Evolutionary conservation across 2,113 vertebrate species (phyloP).

Genomic region (Scopus umbretta): DNA sequence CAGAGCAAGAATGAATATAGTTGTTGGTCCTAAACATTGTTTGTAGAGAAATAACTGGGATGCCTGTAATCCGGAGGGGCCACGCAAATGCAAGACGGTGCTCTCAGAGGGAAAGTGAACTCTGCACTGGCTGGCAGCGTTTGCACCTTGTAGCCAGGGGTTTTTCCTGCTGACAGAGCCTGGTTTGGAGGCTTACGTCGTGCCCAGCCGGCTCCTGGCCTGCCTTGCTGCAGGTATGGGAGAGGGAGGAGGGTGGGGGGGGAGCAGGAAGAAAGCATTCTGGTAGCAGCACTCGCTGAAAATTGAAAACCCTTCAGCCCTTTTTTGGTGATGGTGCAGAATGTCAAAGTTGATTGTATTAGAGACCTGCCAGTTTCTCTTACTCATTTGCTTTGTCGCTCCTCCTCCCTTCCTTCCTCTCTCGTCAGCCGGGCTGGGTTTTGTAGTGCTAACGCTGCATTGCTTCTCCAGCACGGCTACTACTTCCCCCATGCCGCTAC

Average conservation of each 20-base stretch:
- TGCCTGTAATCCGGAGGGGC: background rate
- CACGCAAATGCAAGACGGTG: background rate
- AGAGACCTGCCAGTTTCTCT: slow-evolving; percentile 39
- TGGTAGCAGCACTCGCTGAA: background rate
- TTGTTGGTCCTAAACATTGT: background rate
- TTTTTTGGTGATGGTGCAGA: slow-evolving; percentile 39
- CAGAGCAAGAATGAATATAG: background rate
- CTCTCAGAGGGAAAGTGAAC: slow-evolving; percentile 1
- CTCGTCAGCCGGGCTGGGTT: background rate
- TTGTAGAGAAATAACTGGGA: slow-evolving; percentile 6
- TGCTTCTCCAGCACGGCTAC: background rate
- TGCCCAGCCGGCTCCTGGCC: background rate
- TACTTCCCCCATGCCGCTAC: background rate
- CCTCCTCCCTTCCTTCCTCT: slow-evolving; percentile 62
- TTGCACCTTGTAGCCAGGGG: background rate
- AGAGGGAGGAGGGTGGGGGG: background rate
- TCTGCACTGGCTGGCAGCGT: slow-evolving; percentile 1
- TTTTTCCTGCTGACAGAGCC: slow-evolving; percentile 29
- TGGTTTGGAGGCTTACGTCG: background rate
- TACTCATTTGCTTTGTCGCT: background rate
- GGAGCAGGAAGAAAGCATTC: background rate
- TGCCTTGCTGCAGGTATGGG: background rate
- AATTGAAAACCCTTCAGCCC: background rate
- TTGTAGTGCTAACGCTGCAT: background rate
- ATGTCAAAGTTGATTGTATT: slow-evolving; percentile 17